phyloP scores from a whole-genome alignment of 1,140 invertebrate species.

The Atopsyche davidsoni region DNA sequence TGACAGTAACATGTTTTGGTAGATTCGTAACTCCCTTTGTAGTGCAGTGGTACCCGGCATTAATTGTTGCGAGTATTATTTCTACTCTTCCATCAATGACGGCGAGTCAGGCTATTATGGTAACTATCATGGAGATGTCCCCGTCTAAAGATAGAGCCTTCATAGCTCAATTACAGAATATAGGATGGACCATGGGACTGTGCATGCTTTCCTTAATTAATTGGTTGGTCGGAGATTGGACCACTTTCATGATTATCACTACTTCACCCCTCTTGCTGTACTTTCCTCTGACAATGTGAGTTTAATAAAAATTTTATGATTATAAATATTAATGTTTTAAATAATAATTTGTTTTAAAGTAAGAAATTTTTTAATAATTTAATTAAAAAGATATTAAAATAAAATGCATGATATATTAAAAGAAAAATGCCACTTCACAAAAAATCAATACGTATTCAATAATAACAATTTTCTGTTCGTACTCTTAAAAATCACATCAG shows the following conservation, averaged over 20 bases:
- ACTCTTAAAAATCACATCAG: no score
- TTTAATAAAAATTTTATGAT: no score
- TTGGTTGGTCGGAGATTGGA: slow-evolving; percentile 54
- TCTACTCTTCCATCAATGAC: slow-evolving; percentile 42
- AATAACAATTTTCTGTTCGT: no score
- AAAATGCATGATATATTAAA: no score
- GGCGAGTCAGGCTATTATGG: slow-evolving; percentile 47
- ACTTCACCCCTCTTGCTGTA: slow-evolving; percentile 39
- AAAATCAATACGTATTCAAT: no score
- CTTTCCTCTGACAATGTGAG: slow-evolving; percentile 39
- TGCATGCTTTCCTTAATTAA: slow-evolving; percentile 50
- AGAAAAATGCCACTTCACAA: no score
- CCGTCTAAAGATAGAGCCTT: slow-evolving; percentile 23
- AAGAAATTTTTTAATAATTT: no score
- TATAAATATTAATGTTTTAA: no score
- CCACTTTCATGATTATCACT: slow-evolving; percentile 46
- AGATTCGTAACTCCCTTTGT: slow-evolving; percentile 41
- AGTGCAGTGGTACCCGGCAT: slow-evolving; percentile 41
- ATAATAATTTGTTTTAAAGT: no score
- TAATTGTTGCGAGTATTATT: slow-evolving; percentile 41
- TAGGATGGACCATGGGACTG: slow-evolving; percentile 46
- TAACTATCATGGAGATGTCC: slow-evolving; percentile 45
- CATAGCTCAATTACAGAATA: slow-evolving; percentile 20
- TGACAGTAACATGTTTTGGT: slow-evolving; percentile 40
- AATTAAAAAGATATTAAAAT: no score